Base-by-base conservation (phyloP, 1,140 invertebrate genomes). In the Paracyclopina nana region DNA sequence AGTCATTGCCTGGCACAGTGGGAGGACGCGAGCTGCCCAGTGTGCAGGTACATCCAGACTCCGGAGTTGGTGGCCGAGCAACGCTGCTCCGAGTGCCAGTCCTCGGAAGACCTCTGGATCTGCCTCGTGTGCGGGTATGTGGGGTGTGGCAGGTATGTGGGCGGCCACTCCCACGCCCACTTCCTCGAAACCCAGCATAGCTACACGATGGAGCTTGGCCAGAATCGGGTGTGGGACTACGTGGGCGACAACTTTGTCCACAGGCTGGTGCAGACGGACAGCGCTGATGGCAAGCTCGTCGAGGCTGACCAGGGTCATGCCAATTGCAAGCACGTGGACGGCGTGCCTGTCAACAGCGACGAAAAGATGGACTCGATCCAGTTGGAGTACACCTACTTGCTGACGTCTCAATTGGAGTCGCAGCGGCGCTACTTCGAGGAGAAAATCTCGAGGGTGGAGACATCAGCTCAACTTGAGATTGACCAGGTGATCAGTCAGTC, bases 111-210 rank as follows among this genome's bases (percentile, higher is more conserved):
- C 54, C 67, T 98, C 0, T 99, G 95, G 95, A 96, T 98, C 56
- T 99, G 95, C 65, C 67, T 99, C 14, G 92, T 98, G 55, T 99
- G 95, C 67, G 95, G 94, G 11, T 82, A 97, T 66, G 79, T 98
- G 40, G 95, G 94, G 29, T 99, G 95, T 69, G 88, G 90, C 12
- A 43, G 40, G 16, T 82, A 82, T 64, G 70, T 72, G 18, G 71
- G 72, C 46, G 75, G 76, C 2, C 79, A 82, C 63, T 79, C 79
- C 12, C 73, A 74, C 57, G 68, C 81, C 55, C 95, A 99, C 67
- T 98, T 92, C 66, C 67, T 82, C 43, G 78, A 83, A 40, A 95
- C 94, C 0, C 82, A 88, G 55, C 95, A 99, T 62, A 95, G 88
- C 30, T 99, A 94, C 61, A 84, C 91, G 20, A 77, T 98, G 72